A percentile compares a stretch with the other conserved stretches of the same genome.
Conservation (phyloP, 2,113 vertebrate genomes). For the Nannobrachium achirus region DNA sequence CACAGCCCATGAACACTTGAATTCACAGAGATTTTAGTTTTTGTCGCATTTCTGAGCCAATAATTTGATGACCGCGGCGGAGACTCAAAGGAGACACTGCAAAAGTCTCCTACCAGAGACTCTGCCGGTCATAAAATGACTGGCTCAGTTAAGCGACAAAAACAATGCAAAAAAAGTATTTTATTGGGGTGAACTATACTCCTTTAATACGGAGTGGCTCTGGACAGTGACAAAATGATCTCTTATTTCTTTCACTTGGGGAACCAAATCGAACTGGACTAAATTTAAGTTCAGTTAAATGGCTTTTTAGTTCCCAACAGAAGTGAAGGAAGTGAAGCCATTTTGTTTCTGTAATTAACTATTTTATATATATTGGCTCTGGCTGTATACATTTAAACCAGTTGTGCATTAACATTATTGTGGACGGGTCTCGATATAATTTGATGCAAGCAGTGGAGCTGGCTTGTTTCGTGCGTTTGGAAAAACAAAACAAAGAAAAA, state of each 20-base stretch:
- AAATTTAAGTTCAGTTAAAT: background rate
- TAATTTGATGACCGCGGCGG: too few relatives aligned
- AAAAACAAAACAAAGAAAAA: background rate
- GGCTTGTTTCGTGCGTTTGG: background rate
- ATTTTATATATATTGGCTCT: slow-evolving; percentile 16
- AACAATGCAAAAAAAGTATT: too few relatives aligned
- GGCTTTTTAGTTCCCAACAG: background rate
- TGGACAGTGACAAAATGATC: background rate
- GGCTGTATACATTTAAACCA: slow-evolving; percentile 10
- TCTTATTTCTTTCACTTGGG: slow-evolving; percentile 13
- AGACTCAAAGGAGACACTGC: too few relatives aligned
- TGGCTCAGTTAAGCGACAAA: too few relatives aligned
- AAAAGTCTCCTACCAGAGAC: too few relatives aligned
- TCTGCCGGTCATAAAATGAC: too few relatives aligned
- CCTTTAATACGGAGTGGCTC: too few relatives aligned
- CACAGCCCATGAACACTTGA: too few relatives aligned
- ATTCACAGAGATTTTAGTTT: too few relatives aligned
- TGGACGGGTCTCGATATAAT: background rate
- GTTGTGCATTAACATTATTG: background rate
- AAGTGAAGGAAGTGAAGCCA: background rate
- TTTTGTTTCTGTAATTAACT: background rate
- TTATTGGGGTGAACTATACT: too few relatives aligned
- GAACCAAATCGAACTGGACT: background rate
- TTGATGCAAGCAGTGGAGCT: background rate
- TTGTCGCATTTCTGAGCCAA: too few relatives aligned